phyloP scores from a whole-genome alignment of 2,113 vertebrate genomes.

The Heloderma charlesbogerti region DNA sequence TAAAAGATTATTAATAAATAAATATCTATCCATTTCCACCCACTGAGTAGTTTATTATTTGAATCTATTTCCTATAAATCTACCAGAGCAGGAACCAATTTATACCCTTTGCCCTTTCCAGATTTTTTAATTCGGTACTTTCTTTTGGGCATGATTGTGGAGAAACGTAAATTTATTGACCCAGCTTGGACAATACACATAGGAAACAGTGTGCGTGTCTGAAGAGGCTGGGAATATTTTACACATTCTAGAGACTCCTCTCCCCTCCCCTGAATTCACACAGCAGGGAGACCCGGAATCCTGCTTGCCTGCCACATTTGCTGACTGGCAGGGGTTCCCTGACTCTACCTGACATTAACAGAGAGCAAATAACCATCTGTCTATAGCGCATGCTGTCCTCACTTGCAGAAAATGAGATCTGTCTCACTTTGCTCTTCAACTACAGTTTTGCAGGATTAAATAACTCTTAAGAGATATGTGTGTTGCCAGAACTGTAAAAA shows the following conservation, averaged over 20 bases:
- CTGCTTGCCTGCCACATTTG: not conserved
- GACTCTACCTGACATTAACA: not conserved
- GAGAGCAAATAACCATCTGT: not conserved
- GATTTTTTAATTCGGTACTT: not conserved
- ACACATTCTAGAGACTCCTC: not conserved
- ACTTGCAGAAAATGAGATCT: not conserved
- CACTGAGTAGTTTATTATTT: not conserved
- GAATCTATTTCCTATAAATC: not conserved
- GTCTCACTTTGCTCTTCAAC: not conserved
- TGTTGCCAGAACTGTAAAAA: not conserved
- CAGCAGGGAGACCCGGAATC: not conserved
- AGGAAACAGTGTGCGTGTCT: not conserved
- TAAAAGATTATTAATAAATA: not conserved
- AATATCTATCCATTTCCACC: not conserved
- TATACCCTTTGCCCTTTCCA: not conserved
- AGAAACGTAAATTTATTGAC: not conserved
- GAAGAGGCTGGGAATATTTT: not conserved
- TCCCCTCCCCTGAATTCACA: not conserved
- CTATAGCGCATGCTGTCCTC: not conserved
- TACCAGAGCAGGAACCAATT: not conserved
- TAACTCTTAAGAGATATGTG: not conserved
- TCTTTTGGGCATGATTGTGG: not conserved
- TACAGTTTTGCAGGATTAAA: not conserved
- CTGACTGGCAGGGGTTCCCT: not conserved
- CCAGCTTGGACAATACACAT: not conserved